These are phyloP conservation scores for Lasioglossum albipes DNA, from an alignment of 1,140 invertebrate species.

Conservation along the genomic window DNA sequence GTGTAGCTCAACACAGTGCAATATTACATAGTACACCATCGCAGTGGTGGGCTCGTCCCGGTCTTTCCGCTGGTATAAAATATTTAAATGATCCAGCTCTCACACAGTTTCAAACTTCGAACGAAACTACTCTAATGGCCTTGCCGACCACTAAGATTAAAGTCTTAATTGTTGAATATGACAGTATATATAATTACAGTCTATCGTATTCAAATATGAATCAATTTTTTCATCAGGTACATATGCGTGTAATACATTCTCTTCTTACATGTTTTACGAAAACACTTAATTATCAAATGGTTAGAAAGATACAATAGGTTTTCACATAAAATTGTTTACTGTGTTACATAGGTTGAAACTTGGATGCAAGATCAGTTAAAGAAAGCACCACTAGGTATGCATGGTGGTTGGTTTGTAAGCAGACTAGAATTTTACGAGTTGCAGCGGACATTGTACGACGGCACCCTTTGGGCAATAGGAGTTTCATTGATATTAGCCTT, in stretches of 20 bases:
- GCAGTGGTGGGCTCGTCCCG: slow-evolving; percentile 86
- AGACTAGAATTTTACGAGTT: slow-evolving; percentile 95
- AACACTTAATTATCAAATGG: not conserved
- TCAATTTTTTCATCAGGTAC: slow-evolving; percentile 85
- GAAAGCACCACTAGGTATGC: slow-evolving; percentile 88
- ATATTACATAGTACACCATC: slow-evolving; percentile 89
- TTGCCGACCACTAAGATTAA: slow-evolving; percentile 82
- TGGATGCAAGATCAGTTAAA: slow-evolving; percentile 89
- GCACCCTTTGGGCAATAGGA: slow-evolving; percentile 90
- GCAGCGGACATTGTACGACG: slow-evolving; percentile 90
- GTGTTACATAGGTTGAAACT: slow-evolving; percentile 82
- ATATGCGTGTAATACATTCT: not conserved
- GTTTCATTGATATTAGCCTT: slow-evolving; percentile 91
- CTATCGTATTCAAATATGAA: slow-evolving; percentile 91
- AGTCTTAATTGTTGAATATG: slow-evolving; percentile 93
- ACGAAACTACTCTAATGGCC: slow-evolving; percentile 74
- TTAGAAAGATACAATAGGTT: not conserved
- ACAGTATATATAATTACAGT: slow-evolving; percentile 90
- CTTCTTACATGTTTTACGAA: slow-evolving; percentile 1
- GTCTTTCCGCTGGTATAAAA: slow-evolving; percentile 92
- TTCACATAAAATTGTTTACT: not conserved
- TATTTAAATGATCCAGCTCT: slow-evolving; percentile 82
- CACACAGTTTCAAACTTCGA: slow-evolving; percentile 41
- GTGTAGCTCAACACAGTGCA: slow-evolving; percentile 88
- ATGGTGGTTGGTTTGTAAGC: slow-evolving; percentile 95